These are phyloP conservation scores for Chaetura pelagica DNA, from an alignment of 2,113 vertebrate genomes.

Conservation along the genomic window DNA sequence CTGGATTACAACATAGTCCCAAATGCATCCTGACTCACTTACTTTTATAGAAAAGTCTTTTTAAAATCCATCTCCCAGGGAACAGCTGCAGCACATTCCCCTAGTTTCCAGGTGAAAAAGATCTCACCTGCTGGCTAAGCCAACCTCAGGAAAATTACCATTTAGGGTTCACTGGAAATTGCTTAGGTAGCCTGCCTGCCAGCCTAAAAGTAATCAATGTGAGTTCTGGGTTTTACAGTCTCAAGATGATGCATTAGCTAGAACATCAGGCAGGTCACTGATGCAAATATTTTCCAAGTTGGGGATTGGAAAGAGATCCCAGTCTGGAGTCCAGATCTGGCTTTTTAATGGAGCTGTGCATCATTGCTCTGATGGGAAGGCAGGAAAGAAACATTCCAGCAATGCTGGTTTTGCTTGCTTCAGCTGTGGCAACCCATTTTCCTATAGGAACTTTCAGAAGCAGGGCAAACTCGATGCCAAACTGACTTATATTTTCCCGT, in stretches of 20 bases:
- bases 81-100: background rate
- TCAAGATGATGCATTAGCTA: background rate
- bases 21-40: accelerated
- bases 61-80: background rate
- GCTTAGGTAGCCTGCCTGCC: background rate
- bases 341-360: background rate
- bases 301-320: background rate
- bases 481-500: background rate
- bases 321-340: background rate
- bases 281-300: background rate
- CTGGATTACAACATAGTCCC: background rate
- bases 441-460: background rate
- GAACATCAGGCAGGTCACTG: background rate
- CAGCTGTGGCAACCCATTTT: background rate
- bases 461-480: background rate
- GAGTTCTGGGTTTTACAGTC: background rate
- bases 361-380: background rate
- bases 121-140: background rate
- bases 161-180: background rate
- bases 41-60: background rate
- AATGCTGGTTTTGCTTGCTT: background rate
- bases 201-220: no score
- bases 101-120: background rate
- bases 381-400: background rate
- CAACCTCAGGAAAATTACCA: background rate